Evolutionary conservation across 2,797 vertebrate genomes (phyloP), one percentile per base, ranked within the genome.

Genomic region (Nothura maculosa): DNA sequence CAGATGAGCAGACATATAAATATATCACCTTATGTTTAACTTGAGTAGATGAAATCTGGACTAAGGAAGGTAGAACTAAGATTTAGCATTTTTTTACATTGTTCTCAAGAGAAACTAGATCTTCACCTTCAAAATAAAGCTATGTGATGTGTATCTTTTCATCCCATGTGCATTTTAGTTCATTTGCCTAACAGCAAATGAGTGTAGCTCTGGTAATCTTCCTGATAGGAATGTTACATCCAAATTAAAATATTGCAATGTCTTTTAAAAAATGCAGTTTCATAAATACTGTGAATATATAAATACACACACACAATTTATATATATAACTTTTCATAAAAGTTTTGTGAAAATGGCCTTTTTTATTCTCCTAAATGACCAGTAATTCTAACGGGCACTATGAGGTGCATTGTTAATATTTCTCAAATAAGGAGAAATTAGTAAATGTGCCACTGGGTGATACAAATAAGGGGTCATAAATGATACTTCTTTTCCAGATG

Each of bases 301-400:
- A 50, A 25, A 50, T 50, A 25, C 38, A 38, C 38, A 38, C 9
- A 38, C 38, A 38, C 38, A 38, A 38, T 38, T 10, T 38, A 38
- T 38, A 38, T 38, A 38, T 38, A 38, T 38, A 38, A 38, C 9
- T 38, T 48, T 48, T 50, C 48, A 50, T 50, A 82, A 77, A 68
- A 4, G 1, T 0, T 0, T 54, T 57, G 9, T 62, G 43, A 47
- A 85, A 82, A 77, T 25, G 8, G 1, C 5, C 16, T 19, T 45
- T 88, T 73, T 77, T 45, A 50, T 48, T 74, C 80, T 87, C 2
- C 22, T 75, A 43, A 76, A 63, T 16, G 11, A 40, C 21, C 4
- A 54, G 11, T 69, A 50, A 66, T 79, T 88, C 27, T 74, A 81
- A 70, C 18, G 15, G 16, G 13, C 38, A 67, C 60, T 55, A 30